These are phyloP conservation scores for Colletes latitarsis DNA, from an alignment of 1,140 invertebrate genomes.

Conservation along the genomic window DNA sequence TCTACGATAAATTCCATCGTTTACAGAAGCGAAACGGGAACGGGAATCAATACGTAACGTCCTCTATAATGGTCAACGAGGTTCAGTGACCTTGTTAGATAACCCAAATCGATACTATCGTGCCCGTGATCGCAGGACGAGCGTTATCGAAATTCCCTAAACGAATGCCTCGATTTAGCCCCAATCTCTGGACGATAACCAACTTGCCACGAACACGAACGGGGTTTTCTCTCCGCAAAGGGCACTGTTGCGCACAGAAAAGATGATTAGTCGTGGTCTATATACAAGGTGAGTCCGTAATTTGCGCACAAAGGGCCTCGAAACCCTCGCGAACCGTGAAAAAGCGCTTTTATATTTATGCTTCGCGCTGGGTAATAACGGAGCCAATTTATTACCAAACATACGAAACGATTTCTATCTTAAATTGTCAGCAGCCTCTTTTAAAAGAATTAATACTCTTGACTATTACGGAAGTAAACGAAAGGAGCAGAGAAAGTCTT, in stretches of 20 bases:
- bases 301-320: neutral
- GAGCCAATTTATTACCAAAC: too few relatives aligned
- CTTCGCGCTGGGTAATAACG: too few relatives aligned
- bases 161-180: constrained; percentile 38
- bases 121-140: constrained; percentile 9
- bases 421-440: too few relatives aligned
- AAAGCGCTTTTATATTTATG: too few relatives aligned
- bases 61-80: constrained; percentile 51
- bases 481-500: too few relatives aligned
- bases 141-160: constrained; percentile 41
- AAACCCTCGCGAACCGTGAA: too few relatives aligned
- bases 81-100: constrained; percentile 51
- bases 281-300: neutral
- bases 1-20: constrained; percentile 23
- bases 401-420: too few relatives aligned
- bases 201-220: constrained; percentile 20
- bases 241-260: neutral
- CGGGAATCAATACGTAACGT: constrained; percentile 42
- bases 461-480: too few relatives aligned
- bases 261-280: neutral
- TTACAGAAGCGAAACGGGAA: neutral
- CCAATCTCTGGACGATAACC: constrained; percentile 23
- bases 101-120: constrained; percentile 42
- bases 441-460: too few relatives aligned
- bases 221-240: neutral